phyloP scores from a whole-genome alignment of 2,797 vertebrate species.

The Enteromius argenteus region DNA sequence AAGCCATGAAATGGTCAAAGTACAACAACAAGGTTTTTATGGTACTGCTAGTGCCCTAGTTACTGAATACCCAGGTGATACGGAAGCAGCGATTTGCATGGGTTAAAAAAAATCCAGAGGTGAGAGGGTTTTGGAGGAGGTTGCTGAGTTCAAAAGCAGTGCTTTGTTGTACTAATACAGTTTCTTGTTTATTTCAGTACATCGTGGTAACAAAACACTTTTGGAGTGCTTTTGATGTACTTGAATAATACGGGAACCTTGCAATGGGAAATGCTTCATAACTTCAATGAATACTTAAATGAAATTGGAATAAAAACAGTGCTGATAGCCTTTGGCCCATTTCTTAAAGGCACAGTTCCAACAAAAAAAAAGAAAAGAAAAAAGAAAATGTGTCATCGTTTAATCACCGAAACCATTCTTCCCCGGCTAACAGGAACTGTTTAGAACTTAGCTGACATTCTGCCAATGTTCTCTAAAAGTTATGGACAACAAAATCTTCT shows the following conservation, averaged over 20 bases:
- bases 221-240: conserved; percentile 12
- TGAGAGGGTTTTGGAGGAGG: neutral
- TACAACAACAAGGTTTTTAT: neutral
- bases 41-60: conserved; percentile 1
- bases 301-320: neutral
- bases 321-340: neutral
- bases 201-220: conserved; percentile 5
- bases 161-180: neutral
- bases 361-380: neutral
- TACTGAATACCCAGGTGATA: neutral
- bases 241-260: neutral
- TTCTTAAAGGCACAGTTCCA: neutral
- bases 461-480: no score
- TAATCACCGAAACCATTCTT: neutral
- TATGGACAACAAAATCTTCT: neutral
- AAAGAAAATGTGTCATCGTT: neutral
- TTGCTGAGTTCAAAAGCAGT: neutral
- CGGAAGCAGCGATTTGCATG: neutral
- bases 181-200: conserved; percentile 8
- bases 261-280: conserved; percentile 8
- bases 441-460: neutral
- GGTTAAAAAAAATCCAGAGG: neutral
- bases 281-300: neutral
- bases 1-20: neutral
- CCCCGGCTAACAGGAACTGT: neutral